Evolutionary conservation across 2,797 vertebrate species (phyloP), one percentile per base, ranked within the genome.

Genomic region (Cryptoblepharus egeriae): DNA sequence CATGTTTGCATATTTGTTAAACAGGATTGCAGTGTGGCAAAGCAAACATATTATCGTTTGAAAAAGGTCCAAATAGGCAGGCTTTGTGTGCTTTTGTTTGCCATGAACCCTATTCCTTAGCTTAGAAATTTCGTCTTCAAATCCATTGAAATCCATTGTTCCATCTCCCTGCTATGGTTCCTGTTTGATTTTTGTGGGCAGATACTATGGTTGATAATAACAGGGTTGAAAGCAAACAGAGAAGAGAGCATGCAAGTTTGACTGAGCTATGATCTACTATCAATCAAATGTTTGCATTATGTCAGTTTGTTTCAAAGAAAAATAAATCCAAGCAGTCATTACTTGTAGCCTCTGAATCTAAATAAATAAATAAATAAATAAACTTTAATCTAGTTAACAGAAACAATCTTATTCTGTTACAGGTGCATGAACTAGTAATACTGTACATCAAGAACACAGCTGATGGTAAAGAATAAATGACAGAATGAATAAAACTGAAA

Each of bases 331-430:
- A 70, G 11, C 52, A 80, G 57, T 42, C 28, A 32, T 71, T 58
- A 72, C 45, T 39, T 72, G 16, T 35, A 67, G 26, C 26, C 20
- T 73, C 60, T 30, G 13, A 39, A 39, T 35, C 45, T 39, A n/a
- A n/a, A n/a, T n/a, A n/a, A n/a, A n/a, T n/a, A n/a, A n/a, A 74
- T 52, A 16, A 37, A n/a, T n/a, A 42, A 24, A 57, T 26, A 28
- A 67, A 35, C 4, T 28, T 81, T 75, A 49, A 67, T 67, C 26
- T 12, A 81, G 45, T 81, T 58, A 74, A 81, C 37, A 81, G 78
- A 81, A 65, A 81, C 49, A 39, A 30, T 58, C 58, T 45, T 60
- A 57, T 74, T 39, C 11, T 26, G 28, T 81, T 67, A 65, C 5
- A 67, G 71, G 42, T 30, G 26, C 30, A 75, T 42, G 61, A 81